These are phyloP conservation scores for Labia minor DNA, from an alignment of 2,888 invertebrate genomes.

Conservation along the genomic window DNA sequence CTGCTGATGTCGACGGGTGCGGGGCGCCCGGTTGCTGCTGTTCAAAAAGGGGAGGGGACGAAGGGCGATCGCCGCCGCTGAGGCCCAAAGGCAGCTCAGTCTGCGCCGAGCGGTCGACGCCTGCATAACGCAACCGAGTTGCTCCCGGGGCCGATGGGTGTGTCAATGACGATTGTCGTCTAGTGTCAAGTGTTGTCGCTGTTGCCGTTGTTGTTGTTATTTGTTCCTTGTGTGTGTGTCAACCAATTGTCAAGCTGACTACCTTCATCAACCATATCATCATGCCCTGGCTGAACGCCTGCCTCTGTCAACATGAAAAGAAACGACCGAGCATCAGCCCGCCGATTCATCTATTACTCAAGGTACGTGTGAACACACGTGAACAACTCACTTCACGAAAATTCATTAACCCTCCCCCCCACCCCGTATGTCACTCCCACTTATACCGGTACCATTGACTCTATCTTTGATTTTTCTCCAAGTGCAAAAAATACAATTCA, in stretches of 20 bases:
- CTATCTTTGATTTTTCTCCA: too few relatives aligned
- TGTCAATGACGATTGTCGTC: background rate
- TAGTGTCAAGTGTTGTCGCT: too few relatives aligned
- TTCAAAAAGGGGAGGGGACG: too few relatives aligned
- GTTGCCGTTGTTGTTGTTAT: too few relatives aligned
- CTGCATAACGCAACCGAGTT: background rate
- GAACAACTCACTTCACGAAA: background rate
- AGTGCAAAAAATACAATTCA: too few relatives aligned
- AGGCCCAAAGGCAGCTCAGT: background rate
- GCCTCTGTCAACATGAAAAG: constrained; percentile 40
- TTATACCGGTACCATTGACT: background rate
- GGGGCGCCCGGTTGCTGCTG: background rate
- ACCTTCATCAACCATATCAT: constrained; percentile 13
- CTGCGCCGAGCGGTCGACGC: background rate
- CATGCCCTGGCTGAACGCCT: constrained; percentile 42
- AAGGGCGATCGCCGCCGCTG: background rate
- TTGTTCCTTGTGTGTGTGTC: too few relatives aligned
- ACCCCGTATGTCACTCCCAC: background rate
- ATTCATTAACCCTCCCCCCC: background rate
- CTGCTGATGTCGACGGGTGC: background rate
- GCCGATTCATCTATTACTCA: constrained; percentile 40
- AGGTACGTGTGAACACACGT: too few relatives aligned
- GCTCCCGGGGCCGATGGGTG: background rate
- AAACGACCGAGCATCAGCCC: constrained; percentile 39
- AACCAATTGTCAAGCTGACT: too few relatives aligned